A percentile compares a stretch with the other conserved stretches of the same genome.
phyloP scores from a whole-genome alignment of 2,888 invertebrate genomes.

The Mesorhabditis sp. region DNA sequence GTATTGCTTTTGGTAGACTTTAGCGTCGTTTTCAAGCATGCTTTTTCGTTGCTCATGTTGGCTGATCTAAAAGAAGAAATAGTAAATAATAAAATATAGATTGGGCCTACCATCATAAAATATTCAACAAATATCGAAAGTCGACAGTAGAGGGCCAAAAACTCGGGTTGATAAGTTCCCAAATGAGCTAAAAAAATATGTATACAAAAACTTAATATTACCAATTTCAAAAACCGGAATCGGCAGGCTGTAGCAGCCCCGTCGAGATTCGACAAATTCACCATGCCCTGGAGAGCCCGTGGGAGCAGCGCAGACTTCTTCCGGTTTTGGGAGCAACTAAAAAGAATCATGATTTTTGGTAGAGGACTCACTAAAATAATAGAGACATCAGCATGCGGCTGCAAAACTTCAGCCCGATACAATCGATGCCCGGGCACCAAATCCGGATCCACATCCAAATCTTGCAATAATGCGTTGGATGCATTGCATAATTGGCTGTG shows the following conservation, averaged over 20 bases:
- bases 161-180: conserved; percentile 84
- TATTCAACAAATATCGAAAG: conserved; percentile 88
- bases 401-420: conserved; percentile 88
- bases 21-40: conserved; percentile 43
- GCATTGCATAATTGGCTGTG: conserved; percentile 49
- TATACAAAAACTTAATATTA: conserved; percentile 39
- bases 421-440: conserved; percentile 77
- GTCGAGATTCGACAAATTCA: conserved; percentile 69
- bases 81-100: background rate
- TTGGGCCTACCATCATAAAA: conserved; percentile 59
- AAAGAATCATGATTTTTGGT: conserved; percentile 63
- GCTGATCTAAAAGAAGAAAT: conserved; percentile 27
- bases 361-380: conserved; percentile 72
- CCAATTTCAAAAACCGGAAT: conserved; percentile 73
- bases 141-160: conserved; percentile 84
- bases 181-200: conserved; percentile 82
- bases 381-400: conserved; percentile 83
- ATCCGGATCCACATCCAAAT: conserved; percentile 46
- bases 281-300: conserved; percentile 65
- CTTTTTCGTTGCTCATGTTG: conserved; percentile 52
- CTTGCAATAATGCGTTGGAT: conserved; percentile 35
- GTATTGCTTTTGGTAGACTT: conserved; percentile 42
- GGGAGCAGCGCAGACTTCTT: conserved; percentile 75
- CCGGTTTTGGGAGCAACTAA: conserved; percentile 46
- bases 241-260: conserved; percentile 81